Base-by-base conservation (phyloP, 2,113 vertebrate genomes). In the Strigops habroptila region DNA sequence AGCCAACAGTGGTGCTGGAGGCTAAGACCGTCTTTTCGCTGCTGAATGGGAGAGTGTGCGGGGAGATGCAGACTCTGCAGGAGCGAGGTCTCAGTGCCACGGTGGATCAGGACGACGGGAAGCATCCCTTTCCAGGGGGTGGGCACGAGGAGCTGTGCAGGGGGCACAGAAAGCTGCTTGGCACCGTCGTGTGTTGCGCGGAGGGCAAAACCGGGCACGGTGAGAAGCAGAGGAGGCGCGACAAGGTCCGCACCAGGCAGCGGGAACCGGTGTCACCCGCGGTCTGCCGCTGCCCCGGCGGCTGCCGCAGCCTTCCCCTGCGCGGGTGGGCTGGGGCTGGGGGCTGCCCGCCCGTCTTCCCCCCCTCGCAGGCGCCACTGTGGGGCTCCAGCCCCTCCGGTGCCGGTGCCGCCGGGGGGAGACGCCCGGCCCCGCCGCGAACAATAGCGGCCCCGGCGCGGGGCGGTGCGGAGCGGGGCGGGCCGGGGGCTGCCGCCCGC, bases 381-480 rank as follows among this genome's bases (percentile, higher is more conserved):
- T 12, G 31, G 35, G 41, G 59, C 67, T 65, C 27, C 81, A 1
- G 31, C 64, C 63, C 37, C 49, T 14, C 44, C 67, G 37, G 82
- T 3, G 15, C 53, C 65, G 65, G 52, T 52, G 51, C 51, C 63
- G 28, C 35, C 44, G 46, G 48, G 79, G 41, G 60, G 49, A 53
- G 48, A 69, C 22, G 53, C 57, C 59, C 49, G 55, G 67, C 46
- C 91, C 90, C 88, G 69, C 91, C 77, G 83, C 86, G 93, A 93
- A 95, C 94, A 95, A 95, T 95, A 94, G 93, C 82, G 83, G 74
- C n/a, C 78, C 68, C 82, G 41, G 49, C 23, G 71, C 82, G 60
- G 71, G 62, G 82, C 70, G 70, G 82, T 8, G 82, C 82, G 74
- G 48, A 77, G 89, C 55, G 87, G 83, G 92, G 91, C 84, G 84